phyloP scores from a whole-genome alignment of 2,888 invertebrate genomes.

The Acleris sparsana region DNA sequence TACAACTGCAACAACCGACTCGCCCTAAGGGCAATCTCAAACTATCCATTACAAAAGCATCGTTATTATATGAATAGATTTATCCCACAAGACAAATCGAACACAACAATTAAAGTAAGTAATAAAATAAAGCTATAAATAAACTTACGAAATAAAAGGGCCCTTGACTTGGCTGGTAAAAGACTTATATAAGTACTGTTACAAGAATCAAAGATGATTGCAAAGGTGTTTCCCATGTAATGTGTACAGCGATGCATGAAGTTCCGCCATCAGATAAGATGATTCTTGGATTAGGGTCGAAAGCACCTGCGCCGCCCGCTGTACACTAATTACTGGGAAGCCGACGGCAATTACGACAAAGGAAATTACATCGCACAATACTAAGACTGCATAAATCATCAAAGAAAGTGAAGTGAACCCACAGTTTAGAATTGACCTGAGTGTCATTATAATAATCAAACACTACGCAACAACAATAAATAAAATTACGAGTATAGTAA shows the following conservation, averaged over 20 bases:
- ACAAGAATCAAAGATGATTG: constrained; percentile 17
- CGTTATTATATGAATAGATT: constrained; percentile 27
- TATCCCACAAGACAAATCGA: constrained; percentile 29
- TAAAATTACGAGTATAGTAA: background rate
- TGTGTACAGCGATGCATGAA: constrained; percentile 29
- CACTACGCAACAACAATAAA: constrained; percentile 4
- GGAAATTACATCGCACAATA: constrained; percentile 44
- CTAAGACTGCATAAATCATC: constrained; percentile 48
- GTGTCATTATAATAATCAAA: constrained; percentile 31
- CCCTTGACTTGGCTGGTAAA: constrained; percentile 6
- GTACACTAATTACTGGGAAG: constrained; percentile 43
- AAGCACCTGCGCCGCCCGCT: constrained; percentile 32
- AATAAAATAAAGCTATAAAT: constrained; percentile 28
- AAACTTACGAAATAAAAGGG: constrained; percentile 18
- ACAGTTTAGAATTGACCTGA: constrained; percentile 27
- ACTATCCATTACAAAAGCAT: constrained; percentile 29
- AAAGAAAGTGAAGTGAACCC: constrained; percentile 47
- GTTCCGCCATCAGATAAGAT: constrained; percentile 31
- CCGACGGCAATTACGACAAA: constrained; percentile 44
- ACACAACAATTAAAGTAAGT: constrained; percentile 30
- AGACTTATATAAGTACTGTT: background rate
- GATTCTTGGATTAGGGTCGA: constrained; percentile 29
- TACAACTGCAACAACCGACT: constrained; percentile 12
- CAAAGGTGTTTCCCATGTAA: constrained; percentile 18
- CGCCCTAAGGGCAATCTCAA: constrained; percentile 27